A percentile compares a stretch with the other conserved stretches of the same genome.
Evolutionary conservation across 2,888 invertebrate genomes (phyloP).

Genomic region (Hypsopygia costalis): DNA sequence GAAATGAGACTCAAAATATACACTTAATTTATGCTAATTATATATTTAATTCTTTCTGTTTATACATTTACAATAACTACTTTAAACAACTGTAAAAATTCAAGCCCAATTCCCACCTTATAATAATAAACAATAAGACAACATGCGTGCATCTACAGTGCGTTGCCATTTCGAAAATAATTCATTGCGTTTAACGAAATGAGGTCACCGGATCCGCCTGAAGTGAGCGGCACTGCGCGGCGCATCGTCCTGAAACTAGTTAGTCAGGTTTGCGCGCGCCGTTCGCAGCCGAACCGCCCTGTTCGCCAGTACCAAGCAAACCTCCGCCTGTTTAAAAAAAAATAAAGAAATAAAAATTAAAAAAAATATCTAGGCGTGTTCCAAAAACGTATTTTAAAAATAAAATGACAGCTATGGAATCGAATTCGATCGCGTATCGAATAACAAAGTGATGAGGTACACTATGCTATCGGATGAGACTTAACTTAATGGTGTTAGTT

Average conservation of each 20-base stretch:
- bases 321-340: slow-evolving; percentile 31
- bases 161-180: slow-evolving; percentile 74
- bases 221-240: slow-evolving; percentile 24
- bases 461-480: slow-evolving; percentile 18
- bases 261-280: slow-evolving; percentile 35
- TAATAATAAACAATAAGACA: slow-evolving; percentile 25
- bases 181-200: slow-evolving; percentile 52
- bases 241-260: slow-evolving; percentile 37
- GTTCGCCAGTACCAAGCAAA: slow-evolving; percentile 30
- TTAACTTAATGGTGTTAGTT: slow-evolving; percentile 20
- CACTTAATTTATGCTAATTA: too few relatives aligned
- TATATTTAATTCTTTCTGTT: too few relatives aligned
- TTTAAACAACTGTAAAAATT: too few relatives aligned
- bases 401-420: slow-evolving; percentile 22
- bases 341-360: slow-evolving; percentile 28
- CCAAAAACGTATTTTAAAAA: slow-evolving; percentile 18
- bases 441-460: slow-evolving; percentile 6
- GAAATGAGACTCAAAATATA: too few relatives aligned
- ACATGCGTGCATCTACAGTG: slow-evolving; percentile 42
- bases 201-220: slow-evolving; percentile 56
- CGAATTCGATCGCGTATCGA: background rate
- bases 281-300: slow-evolving; percentile 33
- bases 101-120: background rate
- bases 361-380: slow-evolving; percentile 30
- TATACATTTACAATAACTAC: too few relatives aligned